Evolutionary conservation across 35 echinoderm and acorn worm species (phyloP).

Genomic region (Patiria miniata): DNA sequence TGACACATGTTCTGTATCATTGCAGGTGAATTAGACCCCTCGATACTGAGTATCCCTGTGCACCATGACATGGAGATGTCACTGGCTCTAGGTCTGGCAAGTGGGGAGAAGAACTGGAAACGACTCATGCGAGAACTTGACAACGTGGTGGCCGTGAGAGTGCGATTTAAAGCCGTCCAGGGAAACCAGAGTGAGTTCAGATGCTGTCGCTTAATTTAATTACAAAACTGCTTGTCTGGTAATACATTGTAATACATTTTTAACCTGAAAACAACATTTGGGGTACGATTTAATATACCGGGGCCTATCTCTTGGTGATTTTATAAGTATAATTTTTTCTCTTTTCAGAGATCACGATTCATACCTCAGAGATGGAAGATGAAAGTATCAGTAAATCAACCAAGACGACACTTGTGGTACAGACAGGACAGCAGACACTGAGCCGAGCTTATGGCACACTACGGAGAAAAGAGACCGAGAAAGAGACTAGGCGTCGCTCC

Average conservation of each 20-base stretch:
- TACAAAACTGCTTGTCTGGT: too few relatives aligned
- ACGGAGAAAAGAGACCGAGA: not conserved
- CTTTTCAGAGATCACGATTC: not conserved
- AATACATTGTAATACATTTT: too few relatives aligned
- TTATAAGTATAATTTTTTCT: not conserved
- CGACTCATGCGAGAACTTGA: slow-evolving; percentile 26
- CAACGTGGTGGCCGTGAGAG: slow-evolving; percentile 39
- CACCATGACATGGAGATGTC: slow-evolving; percentile 43
- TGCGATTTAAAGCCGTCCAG: slow-evolving; percentile 11
- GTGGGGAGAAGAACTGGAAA: not conserved
- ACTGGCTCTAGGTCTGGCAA: slow-evolving; percentile 5
- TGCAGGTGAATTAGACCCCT: slow-evolving; percentile 40
- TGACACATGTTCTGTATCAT: not conserved
- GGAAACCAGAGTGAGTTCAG: slow-evolving; percentile 31
- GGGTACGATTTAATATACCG: too few relatives aligned
- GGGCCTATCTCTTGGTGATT: too few relatives aligned
- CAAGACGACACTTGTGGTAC: not conserved
- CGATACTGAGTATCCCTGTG: slow-evolving; percentile 42
- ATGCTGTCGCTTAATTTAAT: too few relatives aligned
- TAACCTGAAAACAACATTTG: too few relatives aligned
- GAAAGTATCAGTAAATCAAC: not conserved
- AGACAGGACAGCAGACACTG: not conserved
- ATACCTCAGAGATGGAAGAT: not conserved
- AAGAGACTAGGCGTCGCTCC: not conserved
- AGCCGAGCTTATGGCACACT: slow-evolving; percentile 5